Evolutionary conservation across 2,888 invertebrate genomes (phyloP).

Genomic region (Eubasilissa splendida): DNA sequence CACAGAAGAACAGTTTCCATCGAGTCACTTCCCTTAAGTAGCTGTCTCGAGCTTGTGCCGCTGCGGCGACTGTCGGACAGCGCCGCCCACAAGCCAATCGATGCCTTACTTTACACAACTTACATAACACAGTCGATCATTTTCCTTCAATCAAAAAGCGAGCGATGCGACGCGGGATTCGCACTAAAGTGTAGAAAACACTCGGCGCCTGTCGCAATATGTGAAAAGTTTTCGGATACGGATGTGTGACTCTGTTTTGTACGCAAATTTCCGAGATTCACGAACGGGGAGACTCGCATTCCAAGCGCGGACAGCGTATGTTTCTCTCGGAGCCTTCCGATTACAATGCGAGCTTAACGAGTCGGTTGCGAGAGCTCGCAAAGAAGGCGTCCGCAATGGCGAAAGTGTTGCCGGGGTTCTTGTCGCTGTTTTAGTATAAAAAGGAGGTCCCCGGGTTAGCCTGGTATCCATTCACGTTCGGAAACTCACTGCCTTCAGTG

Average conservation of each 20-base stretch:
- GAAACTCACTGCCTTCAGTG: constrained; percentile 72
- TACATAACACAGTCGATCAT: constrained; percentile 28
- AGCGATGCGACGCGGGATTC: constrained; percentile 9
- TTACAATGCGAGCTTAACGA: constrained; percentile 40
- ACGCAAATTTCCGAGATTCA: constrained; percentile 16
- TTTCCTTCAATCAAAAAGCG: constrained; percentile 20
- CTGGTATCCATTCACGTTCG: constrained; percentile 73
- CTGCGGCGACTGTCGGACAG: too few species aligned
- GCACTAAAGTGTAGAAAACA: constrained; percentile 22
- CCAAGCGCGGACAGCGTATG: constrained; percentile 47
- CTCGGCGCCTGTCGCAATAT: constrained; percentile 42
- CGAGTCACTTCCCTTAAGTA: too few species aligned
- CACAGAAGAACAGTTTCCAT: too few species aligned
- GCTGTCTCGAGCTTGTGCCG: too few species aligned
- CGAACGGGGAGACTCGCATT: constrained; percentile 7
- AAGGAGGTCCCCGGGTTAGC: constrained; percentile 67
- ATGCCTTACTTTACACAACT: constrained; percentile 19
- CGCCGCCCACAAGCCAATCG: background rate
- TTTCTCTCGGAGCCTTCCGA: constrained; percentile 49
- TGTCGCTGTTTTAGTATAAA: constrained; percentile 62
- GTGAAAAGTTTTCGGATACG: constrained; percentile 54
- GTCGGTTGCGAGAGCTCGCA: constrained; percentile 19
- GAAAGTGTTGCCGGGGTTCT: constrained; percentile 72
- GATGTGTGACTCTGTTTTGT: constrained; percentile 42
- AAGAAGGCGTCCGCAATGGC: constrained; percentile 62